Percentiles rank a stretch among this genome's conserved stretches.
Evolutionary conservation across 2,113 vertebrate species (phyloP).

Genomic region (Eretmochelys imbricata): DNA sequence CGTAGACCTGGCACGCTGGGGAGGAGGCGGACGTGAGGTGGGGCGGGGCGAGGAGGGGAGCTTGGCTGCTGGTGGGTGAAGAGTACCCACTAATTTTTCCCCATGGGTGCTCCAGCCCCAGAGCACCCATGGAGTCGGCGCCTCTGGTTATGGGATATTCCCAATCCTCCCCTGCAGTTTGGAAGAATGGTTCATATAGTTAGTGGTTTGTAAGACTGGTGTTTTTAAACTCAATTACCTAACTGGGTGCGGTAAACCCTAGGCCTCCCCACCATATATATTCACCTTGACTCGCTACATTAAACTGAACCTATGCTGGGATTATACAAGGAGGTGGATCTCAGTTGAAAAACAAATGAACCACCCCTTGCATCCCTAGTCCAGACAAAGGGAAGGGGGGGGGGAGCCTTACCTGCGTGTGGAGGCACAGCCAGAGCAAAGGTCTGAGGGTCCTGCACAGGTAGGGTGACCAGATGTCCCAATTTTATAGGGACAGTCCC

Average conservation of each 20-base stretch:
- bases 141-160: background rate
- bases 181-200: background rate
- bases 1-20: no score
- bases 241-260: background rate
- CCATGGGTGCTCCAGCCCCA: no score
- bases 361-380: background rate
- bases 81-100: no score
- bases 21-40: no score
- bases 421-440: background rate
- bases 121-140: no score
- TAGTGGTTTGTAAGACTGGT: background rate
- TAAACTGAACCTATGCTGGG: background rate
- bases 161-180: background rate
- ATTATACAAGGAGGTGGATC: background rate
- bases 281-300: background rate
- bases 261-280: background rate
- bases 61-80: no score
- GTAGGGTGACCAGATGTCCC: no score
- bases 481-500: no score
- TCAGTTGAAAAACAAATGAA: background rate
- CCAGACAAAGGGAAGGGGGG: no score
- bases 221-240: background rate
- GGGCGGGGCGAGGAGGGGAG: no score
- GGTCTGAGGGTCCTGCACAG: no score
- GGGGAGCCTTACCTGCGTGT: background rate